phyloP scores from a whole-genome alignment of 2,888 invertebrate genomes.

The Scaeva pyrastri region DNA sequence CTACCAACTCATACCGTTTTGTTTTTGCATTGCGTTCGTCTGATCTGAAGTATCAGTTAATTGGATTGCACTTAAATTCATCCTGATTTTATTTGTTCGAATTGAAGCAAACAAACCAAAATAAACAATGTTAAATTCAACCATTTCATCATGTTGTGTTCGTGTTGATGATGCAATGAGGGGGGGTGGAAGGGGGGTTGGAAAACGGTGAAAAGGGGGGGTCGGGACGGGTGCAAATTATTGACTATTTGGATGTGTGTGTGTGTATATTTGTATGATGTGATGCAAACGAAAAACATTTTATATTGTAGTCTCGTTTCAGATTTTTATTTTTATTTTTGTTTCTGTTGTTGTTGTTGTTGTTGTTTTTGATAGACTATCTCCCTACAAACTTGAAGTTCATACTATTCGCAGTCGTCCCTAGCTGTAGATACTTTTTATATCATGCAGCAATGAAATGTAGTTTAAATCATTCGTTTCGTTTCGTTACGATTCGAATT shows the following conservation, averaged over 20 bases:
- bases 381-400: background rate
- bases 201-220: no score
- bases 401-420: no score
- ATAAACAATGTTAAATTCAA: slow-evolving; percentile 51
- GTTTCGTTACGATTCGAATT: background rate
- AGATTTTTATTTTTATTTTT: no score
- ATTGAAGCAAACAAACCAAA: slow-evolving; percentile 46
- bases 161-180: background rate
- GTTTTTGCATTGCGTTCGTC: no score
- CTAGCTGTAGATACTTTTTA: background rate
- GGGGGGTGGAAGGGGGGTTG: no score
- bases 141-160: slow-evolving; percentile 20
- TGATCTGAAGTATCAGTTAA: slow-evolving; percentile 54
- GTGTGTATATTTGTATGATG: background rate
- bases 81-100: slow-evolving; percentile 40
- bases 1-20: no score
- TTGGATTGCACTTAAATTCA: slow-evolving; percentile 57
- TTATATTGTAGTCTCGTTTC: slow-evolving; percentile 28
- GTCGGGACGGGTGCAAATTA: background rate
- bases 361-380: no score
- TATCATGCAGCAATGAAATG: slow-evolving; percentile 19
- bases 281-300: slow-evolving; percentile 23
- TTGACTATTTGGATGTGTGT: background rate
- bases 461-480: slow-evolving; percentile 24
- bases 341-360: background rate